These are phyloP conservation scores for Zaprionus africanus DNA, from an alignment of 1,140 invertebrate genomes.

Conservation along the genomic window DNA sequence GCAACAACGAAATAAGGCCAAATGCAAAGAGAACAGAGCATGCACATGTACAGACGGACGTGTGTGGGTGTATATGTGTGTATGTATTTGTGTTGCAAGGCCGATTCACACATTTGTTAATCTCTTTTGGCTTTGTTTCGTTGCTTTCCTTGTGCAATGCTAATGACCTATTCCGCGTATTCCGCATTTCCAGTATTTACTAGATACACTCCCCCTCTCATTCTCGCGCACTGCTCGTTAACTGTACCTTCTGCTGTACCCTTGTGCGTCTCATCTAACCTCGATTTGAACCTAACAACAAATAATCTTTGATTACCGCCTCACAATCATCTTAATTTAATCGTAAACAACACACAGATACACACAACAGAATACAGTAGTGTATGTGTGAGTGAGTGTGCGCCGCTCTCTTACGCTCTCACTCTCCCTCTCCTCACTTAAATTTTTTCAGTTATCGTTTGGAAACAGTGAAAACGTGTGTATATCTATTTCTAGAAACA, in stretches of 20 bases:
- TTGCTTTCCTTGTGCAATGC: slow-evolving; percentile 45
- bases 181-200: slow-evolving; percentile 41
- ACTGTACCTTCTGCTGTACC: slow-evolving; percentile 57
- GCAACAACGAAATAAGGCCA: slow-evolving; percentile 48
- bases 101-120: slow-evolving; percentile 27
- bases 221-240: slow-evolving; percentile 31
- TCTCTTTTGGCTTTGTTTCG: slow-evolving; percentile 35
- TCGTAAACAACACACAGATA: slow-evolving; percentile 71
- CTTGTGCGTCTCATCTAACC: slow-evolving; percentile 60
- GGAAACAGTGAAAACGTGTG: slow-evolving; percentile 70
- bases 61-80: slow-evolving; percentile 24
- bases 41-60: background rate
- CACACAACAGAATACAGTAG: background rate
- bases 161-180: slow-evolving; percentile 44
- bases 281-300: slow-evolving; percentile 78
- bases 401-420: slow-evolving; percentile 25
- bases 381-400: slow-evolving; percentile 21
- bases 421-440: slow-evolving; percentile 18
- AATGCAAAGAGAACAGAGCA: slow-evolving; percentile 31
- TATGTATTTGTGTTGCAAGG: slow-evolving; percentile 35
- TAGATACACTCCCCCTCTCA: slow-evolving; percentile 17
- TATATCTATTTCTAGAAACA: slow-evolving; percentile 79
- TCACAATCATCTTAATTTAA: slow-evolving; percentile 75
- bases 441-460: slow-evolving; percentile 31
- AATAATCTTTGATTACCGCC: slow-evolving; percentile 78